Conservation (phyloP, 2,797 vertebrate genomes). For the Darevskia mixta region DNA sequence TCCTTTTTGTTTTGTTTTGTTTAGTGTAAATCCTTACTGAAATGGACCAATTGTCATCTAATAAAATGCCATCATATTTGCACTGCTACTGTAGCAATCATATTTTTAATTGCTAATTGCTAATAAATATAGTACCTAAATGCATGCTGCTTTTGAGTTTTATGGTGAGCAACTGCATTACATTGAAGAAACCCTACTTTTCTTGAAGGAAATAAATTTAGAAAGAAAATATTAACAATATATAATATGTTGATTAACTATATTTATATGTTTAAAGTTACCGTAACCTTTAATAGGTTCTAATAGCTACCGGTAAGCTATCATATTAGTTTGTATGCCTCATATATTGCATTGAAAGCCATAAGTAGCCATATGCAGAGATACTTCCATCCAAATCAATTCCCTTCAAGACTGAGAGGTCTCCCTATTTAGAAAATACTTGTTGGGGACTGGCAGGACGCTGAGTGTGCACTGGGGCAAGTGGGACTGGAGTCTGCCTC, state of each 20-base stretch:
- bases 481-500: too few relatives aligned
- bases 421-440: background rate
- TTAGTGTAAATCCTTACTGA: conserved; percentile 53
- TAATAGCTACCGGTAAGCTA: too few relatives aligned
- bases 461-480: too few relatives aligned
- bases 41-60: conserved; percentile 72
- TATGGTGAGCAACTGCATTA: conserved; percentile 54
- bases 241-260: background rate
- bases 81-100: conserved; percentile 52
- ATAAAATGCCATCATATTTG: conserved; percentile 71
- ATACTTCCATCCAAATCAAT: background rate
- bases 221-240: background rate
- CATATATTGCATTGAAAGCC: background rate
- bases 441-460: too few relatives aligned
- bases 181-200: conserved; percentile 34
- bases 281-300: too few relatives aligned
- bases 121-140: conserved; percentile 71
- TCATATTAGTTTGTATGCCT: background rate
- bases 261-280: too few relatives aligned
- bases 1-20: conserved; percentile 44
- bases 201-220: conserved; percentile 9
- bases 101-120: too few relatives aligned
- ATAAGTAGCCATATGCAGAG: background rate
- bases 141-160: conserved; percentile 54
- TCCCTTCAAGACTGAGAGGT: background rate